A percentile compares a stretch with the other conserved stretches of the same genome.
Evolutionary conservation across 2,888 invertebrate species (phyloP).

Genomic region (Stenolophus ochropezus): DNA sequence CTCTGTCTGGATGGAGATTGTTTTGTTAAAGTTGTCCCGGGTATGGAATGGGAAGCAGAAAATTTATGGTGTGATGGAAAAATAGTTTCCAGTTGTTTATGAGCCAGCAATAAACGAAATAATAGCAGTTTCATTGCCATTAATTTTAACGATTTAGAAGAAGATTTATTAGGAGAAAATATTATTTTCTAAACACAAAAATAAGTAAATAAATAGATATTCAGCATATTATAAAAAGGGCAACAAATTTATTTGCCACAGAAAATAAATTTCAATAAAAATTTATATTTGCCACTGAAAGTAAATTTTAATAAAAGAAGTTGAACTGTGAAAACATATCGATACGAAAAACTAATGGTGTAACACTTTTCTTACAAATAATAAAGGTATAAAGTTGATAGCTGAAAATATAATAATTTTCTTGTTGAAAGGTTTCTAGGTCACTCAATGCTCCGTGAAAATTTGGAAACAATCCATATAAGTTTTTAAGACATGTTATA

Average conservation of each 20-base stretch:
- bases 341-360: too few relatives aligned
- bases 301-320: too few relatives aligned
- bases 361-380: not conserved
- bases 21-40: constrained; percentile 47
- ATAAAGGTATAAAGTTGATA: not conserved
- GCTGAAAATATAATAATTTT: constrained; percentile 12
- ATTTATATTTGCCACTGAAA: too few relatives aligned
- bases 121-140: not conserved
- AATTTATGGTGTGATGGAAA: constrained; percentile 31
- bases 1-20: constrained; percentile 19
- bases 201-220: too few relatives aligned
- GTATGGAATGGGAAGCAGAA: constrained; percentile 16
- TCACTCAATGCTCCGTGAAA: constrained; percentile 8
- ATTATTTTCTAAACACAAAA: not conserved
- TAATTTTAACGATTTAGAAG: not conserved
- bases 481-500: constrained; percentile 19
- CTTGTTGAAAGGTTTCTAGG: not conserved
- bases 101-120: not conserved
- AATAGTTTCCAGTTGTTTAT: constrained; percentile 23
- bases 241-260: too few relatives aligned
- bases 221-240: too few relatives aligned
- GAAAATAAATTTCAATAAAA: too few relatives aligned
- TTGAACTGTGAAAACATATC: too few relatives aligned
- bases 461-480: constrained; percentile 21
- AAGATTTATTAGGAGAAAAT: not conserved